These are phyloP conservation scores for Brachymystax lenok DNA, from an alignment of 2,797 vertebrate genomes.

Conservation along the genomic window DNA sequence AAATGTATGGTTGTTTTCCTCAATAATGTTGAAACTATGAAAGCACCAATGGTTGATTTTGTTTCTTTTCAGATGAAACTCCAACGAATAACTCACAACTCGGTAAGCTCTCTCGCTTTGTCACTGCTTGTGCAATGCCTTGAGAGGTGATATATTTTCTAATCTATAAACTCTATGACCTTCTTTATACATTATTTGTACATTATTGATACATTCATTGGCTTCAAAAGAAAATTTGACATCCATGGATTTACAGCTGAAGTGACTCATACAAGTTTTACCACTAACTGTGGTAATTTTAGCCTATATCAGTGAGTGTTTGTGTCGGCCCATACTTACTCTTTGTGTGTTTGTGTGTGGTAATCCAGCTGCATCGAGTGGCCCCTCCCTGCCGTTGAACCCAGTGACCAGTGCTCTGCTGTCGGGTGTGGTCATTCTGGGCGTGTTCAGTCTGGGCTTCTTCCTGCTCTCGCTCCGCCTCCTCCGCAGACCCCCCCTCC, in stretches of 20 bases:
- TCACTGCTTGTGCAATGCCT: constrained; percentile 1
- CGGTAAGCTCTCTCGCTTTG: constrained; percentile 78
- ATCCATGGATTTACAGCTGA: neutral
- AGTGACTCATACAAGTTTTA: neutral
- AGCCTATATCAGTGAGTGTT: neutral
- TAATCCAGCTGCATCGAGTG: constrained; percentile 64
- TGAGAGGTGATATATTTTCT: neutral
- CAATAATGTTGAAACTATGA: neutral
- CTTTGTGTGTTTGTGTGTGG: constrained; percentile 14
- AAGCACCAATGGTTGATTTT: neutral
- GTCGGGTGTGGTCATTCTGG: constrained; percentile 86
- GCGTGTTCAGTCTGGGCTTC: constrained; percentile 82
- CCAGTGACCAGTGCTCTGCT: constrained; percentile 86
- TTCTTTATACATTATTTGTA: neutral
- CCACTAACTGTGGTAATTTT: constrained; percentile 10
- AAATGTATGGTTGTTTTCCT: neutral
- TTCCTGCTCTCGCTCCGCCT: constrained; percentile 83
- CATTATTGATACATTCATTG: neutral
- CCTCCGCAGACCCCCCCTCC: constrained; percentile 79
- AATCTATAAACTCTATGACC: neutral
- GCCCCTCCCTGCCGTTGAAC: constrained; percentile 77
- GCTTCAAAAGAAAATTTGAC: neutral
- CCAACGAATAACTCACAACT: constrained; percentile 92
- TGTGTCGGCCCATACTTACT: constrained; percentile 21
- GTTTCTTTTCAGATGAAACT: constrained; percentile 85